phyloP scores from a whole-genome alignment of 2,888 invertebrate species.

The Zygaena filipendulae region DNA sequence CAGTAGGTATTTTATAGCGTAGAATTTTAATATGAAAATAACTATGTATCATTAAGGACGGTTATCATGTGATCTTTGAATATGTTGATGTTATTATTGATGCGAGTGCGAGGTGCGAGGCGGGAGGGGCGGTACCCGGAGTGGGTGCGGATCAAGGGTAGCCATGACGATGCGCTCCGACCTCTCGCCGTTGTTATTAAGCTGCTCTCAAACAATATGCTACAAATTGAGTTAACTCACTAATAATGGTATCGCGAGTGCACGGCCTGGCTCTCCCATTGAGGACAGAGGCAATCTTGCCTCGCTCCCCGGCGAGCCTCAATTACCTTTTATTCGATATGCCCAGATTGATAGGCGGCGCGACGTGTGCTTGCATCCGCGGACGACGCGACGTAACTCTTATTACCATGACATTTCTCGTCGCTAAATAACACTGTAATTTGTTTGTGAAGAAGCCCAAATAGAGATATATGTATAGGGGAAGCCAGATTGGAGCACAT shows the following conservation, averaged over 20 bases:
- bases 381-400: conserved; percentile 24
- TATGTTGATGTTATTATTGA: no score
- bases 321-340: conserved; percentile 58
- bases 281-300: conserved; percentile 49
- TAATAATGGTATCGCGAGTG: conserved; percentile 61
- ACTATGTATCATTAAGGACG: no score
- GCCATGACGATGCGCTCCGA: conserved; percentile 47
- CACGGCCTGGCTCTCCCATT: conserved; percentile 44
- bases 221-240: conserved; percentile 67
- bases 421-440: no score
- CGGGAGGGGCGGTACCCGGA: conserved; percentile 17
- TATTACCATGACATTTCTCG: conserved; percentile 20
- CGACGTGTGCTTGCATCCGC: conserved; percentile 33
- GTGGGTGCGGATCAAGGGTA: conserved; percentile 39
- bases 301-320: conserved; percentile 34
- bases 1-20: no score
- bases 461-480: conserved; percentile 21
- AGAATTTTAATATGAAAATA: no score
- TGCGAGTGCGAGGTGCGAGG: no score
- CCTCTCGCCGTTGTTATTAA: conserved; percentile 62
- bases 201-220: conserved; percentile 65
- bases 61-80: no score
- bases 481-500: conserved; percentile 16
- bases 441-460: no score
- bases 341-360: conserved; percentile 52